Evolutionary conservation across 1,140 invertebrate species (phyloP), one percentile per base, ranked within the genome.

Genomic region (Oscheius sp.): DNA sequence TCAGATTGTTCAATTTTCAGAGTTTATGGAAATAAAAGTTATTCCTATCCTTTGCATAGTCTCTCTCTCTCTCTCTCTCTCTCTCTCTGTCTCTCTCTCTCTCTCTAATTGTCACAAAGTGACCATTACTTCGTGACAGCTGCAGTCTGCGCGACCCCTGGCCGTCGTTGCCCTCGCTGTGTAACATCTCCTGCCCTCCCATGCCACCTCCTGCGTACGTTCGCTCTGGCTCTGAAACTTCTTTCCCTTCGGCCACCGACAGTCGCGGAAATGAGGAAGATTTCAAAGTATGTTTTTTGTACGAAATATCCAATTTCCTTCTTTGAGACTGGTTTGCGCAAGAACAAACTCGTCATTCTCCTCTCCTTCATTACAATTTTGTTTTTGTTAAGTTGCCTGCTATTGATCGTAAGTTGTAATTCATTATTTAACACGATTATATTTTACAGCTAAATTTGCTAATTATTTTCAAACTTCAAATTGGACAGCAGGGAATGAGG

Each of bases 401-500:
- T 65, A n/a, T 15, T 65, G 10, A 26, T 38, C n/a, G 36, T 36
- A 20, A 38, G 36, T 31, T 7, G n/a, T 7, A 10, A 13, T 10
- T 4, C 4, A 10, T 20, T 31, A 10, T 63, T 29, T 63, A 63
- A 29, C 13, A 20, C 59, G 7, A 13, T 26, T 45, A 45, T 45
- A n/a, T 26, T 36, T 42, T 38, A 13, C 63, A 65, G 63, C 23
- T 38, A 18, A 65, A 65, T 26, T n/a, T 65, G 18, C 45, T 68
- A 52, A 32, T 68, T 13, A 68, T 55, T 13, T 35, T 26, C 15
- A 68, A 49, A 34, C n/a, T 68, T 2, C 7, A 68, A 68, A 68
- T 32, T 49, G 20, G 28, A n/a, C 45, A 68, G n/a, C 42, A 68
- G 32, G 45, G 66, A 34, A 68, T 65, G 63, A n/a, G 63, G n/a